Conservation (phyloP, 1,140 invertebrate species). For the Brachionus plicatilis region DNA sequence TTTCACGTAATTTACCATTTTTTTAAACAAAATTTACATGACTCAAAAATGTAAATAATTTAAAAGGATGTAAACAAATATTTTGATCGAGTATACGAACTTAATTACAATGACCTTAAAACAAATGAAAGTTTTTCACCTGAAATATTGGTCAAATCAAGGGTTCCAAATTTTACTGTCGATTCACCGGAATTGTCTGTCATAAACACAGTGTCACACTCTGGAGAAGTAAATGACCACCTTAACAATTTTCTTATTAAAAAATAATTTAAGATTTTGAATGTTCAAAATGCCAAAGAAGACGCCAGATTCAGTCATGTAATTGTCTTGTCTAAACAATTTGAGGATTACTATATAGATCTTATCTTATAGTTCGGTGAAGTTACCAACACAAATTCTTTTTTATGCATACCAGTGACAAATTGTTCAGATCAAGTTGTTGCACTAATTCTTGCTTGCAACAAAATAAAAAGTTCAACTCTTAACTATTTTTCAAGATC, state of each 20-base stretch:
- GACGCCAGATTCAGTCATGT: not conserved
- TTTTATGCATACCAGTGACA: constrained; percentile 32
- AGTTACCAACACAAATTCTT: not conserved
- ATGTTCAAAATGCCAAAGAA: constrained; percentile 9
- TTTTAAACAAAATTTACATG: not conserved
- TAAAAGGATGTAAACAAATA: constrained; percentile 2
- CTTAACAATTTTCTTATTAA: not conserved
- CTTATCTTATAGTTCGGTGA: not conserved
- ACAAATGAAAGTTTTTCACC: not conserved
- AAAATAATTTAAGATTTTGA: not conserved
- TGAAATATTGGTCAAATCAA: constrained; percentile 21
- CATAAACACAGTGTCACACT: constrained; percentile 21
- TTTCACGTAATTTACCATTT: not conserved
- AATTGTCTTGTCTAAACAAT: not conserved
- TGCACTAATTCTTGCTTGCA: constrained; percentile 9
- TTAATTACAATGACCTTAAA: constrained; percentile 21
- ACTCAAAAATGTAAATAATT: not conserved
- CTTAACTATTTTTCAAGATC: constrained; percentile 30
- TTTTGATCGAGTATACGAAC: constrained; percentile 31
- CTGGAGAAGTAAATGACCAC: not conserved
- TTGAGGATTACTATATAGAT: not conserved
- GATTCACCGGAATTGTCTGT: not conserved
- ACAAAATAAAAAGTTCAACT: constrained; percentile 27
- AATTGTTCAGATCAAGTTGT: constrained; percentile 39
- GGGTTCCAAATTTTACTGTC: not conserved